These are phyloP conservation scores for Auanema freiburgensis DNA, from an alignment of 2,888 invertebrate species.

Conservation along the genomic window DNA sequence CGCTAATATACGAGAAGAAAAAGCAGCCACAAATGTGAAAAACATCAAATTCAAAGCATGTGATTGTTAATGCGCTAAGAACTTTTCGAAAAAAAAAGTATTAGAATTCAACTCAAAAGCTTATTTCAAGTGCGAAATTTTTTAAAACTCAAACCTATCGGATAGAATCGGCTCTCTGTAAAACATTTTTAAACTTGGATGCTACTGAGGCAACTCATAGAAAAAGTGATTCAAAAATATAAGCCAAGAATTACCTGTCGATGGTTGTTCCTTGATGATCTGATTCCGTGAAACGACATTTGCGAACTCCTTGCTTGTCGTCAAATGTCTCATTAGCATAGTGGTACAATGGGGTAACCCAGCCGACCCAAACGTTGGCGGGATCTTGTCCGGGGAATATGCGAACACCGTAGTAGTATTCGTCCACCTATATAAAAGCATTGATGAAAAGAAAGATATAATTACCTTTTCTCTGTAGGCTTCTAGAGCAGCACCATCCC, in stretches of 20 bases:
- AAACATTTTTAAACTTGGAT: too few relatives aligned
- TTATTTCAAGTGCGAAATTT: too few relatives aligned
- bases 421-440: slow-evolving; percentile 77
- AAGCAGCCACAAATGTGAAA: too few relatives aligned
- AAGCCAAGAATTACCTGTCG: slow-evolving; percentile 30
- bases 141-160: too few relatives aligned
- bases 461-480: slow-evolving; percentile 31
- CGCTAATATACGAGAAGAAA: too few relatives aligned
- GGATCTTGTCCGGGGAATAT: slow-evolving; percentile 94
- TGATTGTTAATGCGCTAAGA: too few relatives aligned
- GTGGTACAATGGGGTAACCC: slow-evolving; percentile 87
- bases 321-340: slow-evolving; percentile 39
- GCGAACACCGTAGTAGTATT: slow-evolving; percentile 85
- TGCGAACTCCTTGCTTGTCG: slow-evolving; percentile 65
- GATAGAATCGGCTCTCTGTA: too few relatives aligned
- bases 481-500: slow-evolving; percentile 37
- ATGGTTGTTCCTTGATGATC: slow-evolving; percentile 78
- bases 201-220: too few relatives aligned
- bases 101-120: too few relatives aligned
- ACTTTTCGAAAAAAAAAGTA: too few relatives aligned
- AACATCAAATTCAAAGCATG: too few relatives aligned
- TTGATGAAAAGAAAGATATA: neutral
- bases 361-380: slow-evolving; percentile 91
- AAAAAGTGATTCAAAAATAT: too few relatives aligned
- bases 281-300: slow-evolving; percentile 85